Base-by-base conservation (phyloP, 1,140 invertebrate species). In the Akabosia matsudoensis region DNA sequence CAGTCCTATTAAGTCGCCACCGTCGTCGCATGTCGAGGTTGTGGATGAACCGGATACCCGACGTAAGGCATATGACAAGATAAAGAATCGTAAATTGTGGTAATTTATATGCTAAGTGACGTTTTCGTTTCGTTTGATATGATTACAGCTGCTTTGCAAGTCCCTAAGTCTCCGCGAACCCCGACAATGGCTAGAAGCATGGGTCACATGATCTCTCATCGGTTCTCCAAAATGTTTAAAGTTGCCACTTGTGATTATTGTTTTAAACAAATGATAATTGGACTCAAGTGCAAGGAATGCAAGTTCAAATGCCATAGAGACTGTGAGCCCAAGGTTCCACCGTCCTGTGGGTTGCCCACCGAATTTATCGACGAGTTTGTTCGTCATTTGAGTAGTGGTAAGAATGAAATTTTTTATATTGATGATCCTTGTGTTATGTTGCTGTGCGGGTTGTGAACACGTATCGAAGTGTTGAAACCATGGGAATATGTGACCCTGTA, bases 281-380 rank as follows among this genome's bases (percentile, higher is more conserved):
- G 92, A 30, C 88, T 94, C 71, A 96, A 94, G 85, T 98, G 96
- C 85, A 96, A 92, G 85, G 93, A 97, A 84, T 98, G 96, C 89
- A 97, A 97, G 87, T 97, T 94, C 86, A 94, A 94, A 82, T 97
- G 95, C 86, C 92, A 94, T 84, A 89, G 91, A 82, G 93, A 97
- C 82, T 98, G 96, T 85, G 92, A 93, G 82, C 89, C 89, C 30
- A 95, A 94, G 88, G 95, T 96, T 78, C 92, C 93, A 80, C 93
- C 94, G 0, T 95, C 93, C 33, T 98, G 96, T 86, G 93, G 94
- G 45, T 86, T 97, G 80, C 93, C 95, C 31, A 88, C 89, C 61
- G 92, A 92, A 84, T 90, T 93, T 82, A 88, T 97, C 24, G 89
- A 93, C 75, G 90, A 92, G 78, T 96, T 85, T 80, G 83, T 73